phyloP scores from a whole-genome alignment of 2,888 invertebrate genomes.

The Pheosia tremula region DNA sequence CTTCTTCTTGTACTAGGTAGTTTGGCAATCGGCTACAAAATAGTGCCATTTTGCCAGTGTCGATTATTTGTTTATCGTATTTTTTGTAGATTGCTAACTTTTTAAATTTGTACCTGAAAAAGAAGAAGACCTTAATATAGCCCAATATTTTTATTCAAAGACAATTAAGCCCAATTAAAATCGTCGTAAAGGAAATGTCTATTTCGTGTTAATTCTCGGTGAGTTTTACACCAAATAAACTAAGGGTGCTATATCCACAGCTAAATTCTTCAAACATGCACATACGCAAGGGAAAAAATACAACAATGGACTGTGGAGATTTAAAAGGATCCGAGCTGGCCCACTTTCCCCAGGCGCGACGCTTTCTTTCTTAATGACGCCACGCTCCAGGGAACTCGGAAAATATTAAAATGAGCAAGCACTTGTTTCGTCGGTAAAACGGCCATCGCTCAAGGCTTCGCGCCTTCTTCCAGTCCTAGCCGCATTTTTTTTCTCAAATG shows the following conservation, averaged over 20 bases:
- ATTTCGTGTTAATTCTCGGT: too few relatives aligned
- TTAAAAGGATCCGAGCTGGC: constrained; percentile 67
- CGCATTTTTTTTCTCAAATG: constrained; percentile 33
- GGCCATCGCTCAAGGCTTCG: constrained; percentile 70
- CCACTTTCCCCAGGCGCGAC: constrained; percentile 63
- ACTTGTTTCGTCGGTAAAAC: constrained; percentile 78
- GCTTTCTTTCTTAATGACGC: constrained; percentile 79
- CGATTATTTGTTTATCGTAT: too few relatives aligned
- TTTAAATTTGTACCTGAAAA: too few relatives aligned
- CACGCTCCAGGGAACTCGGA: constrained; percentile 69
- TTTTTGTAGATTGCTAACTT: too few relatives aligned
- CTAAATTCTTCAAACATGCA: constrained; percentile 36
- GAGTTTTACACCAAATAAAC: too few relatives aligned
- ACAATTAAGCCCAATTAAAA: too few relatives aligned
- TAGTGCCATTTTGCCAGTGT: too few relatives aligned
- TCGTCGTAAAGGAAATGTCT: too few relatives aligned
- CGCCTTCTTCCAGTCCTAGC: constrained; percentile 55
- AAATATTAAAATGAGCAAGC: constrained; percentile 83
- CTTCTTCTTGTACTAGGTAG: too few relatives aligned
- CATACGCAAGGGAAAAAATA: constrained; percentile 60
- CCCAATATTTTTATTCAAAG: too few relatives aligned
- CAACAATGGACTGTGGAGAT: constrained; percentile 73
- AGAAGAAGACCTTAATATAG: too few relatives aligned
- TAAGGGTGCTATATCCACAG: constrained; percentile 11
- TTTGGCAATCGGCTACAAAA: too few relatives aligned